Percentiles rank a stretch among this genome's conserved stretches.
These are phyloP conservation scores for Metridium senile DNA, from an alignment of 92 coral and sea anemone species.

Conservation along the genomic window DNA sequence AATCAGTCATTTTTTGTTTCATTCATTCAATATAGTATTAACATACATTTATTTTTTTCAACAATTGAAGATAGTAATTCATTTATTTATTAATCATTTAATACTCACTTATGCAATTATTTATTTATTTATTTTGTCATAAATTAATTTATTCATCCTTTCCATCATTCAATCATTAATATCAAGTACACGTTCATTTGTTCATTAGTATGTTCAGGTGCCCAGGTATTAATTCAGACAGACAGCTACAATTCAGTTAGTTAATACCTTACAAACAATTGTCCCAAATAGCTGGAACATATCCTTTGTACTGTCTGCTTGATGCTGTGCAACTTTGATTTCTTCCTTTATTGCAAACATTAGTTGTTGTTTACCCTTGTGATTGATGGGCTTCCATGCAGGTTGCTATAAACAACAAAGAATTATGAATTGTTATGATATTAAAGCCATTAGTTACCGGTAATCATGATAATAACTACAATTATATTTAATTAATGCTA, in stretches of 20 bases:
- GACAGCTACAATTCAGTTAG: too few species aligned
- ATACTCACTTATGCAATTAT: not conserved
- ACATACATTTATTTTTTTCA: too few species aligned
- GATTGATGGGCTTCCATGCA: constrained; percentile 85
- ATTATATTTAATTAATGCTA: too few species aligned
- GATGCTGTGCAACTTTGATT: constrained; percentile 74
- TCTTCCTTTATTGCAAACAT: constrained; percentile 77
- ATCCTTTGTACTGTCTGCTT: constrained; percentile 53
- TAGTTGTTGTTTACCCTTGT: constrained; percentile 85
- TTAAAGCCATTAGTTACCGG: too few species aligned
- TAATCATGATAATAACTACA: too few species aligned
- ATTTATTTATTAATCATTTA: too few species aligned
- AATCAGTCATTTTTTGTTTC: too few species aligned
- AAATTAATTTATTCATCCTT: not conserved
- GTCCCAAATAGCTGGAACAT: constrained; percentile 79
- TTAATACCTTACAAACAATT: constrained; percentile 86
- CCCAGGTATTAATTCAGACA: too few species aligned
- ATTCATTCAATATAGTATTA: too few species aligned
- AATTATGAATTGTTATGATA: not conserved
- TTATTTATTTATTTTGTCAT: not conserved
- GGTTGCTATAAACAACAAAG: constrained; percentile 60
- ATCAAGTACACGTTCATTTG: not conserved
- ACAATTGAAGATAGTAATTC: too few species aligned
- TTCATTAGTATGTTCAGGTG: too few species aligned
- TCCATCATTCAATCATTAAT: not conserved